Base-by-base conservation (phyloP, 2,113 vertebrate genomes). In the Salminus brasiliensis region DNA sequence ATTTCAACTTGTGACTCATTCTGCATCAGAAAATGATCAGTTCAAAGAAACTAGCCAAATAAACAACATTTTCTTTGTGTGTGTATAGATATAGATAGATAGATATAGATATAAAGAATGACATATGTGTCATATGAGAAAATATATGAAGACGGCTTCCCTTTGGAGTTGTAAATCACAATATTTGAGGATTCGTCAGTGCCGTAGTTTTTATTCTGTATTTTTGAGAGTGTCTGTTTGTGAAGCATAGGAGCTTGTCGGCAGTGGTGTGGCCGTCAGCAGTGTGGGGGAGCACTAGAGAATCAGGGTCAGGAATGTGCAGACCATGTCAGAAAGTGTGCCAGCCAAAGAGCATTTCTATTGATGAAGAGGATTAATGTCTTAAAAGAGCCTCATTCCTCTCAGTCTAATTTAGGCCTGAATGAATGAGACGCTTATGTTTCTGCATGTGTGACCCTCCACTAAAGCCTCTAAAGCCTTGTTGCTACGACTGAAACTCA, bases 251-350 rank as follows among this genome's bases (percentile, higher is more conserved):
- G 60, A 8, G 39, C 23, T 10, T 66, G 21, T 63, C 21, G 34
- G n/a, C 10, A 21, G 32, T 11, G 36, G 62, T 13, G 62, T 39
- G 62, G 23, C 30, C 34, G 21, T 52, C 57, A 32, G 36, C 67
- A 60, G 59, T 43, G 47, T 41, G 39, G 45, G 27, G 21, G 47
- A 52, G 79, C 41, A 70, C 71, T 49, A 72, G 39, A 39, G 60
- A 59, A 63, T 63, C 25, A 34, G 18, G 23, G 65, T n/a, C 72
- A 76, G 84, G 81, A 85, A 83, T 85, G 67, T 76, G 81, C 72
- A 79, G 81, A 76, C 57, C 72, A 45, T 70, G 72, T 57, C 72
- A 69, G 41, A 83, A 59, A 83, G 63, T n/a, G 13, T 29, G 32
- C 76, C 70, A 63, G 71, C 49, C 41, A 69, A 59, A 83, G 39